Percentiles rank a stretch among this genome's conserved stretches.
Evolutionary conservation across 2,113 vertebrate species (phyloP).

Genomic region (Nothoprocta pentlandii): DNA sequence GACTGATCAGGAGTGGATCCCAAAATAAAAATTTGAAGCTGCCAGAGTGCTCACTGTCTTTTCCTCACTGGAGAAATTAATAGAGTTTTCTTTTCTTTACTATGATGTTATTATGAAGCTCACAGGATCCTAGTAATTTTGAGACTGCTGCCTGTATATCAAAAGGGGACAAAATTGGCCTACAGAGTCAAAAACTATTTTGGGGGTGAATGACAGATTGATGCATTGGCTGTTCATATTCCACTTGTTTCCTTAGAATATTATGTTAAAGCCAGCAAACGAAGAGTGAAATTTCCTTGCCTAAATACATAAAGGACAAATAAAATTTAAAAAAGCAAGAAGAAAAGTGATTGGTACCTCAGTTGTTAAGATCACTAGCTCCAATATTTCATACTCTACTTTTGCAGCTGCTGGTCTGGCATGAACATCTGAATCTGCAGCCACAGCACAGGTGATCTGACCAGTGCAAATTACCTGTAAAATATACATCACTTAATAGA

Average conservation of each 20-base stretch:
- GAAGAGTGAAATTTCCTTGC: background rate
- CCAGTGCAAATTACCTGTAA: conserved; percentile 80
- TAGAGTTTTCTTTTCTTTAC: background rate
- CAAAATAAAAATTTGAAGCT: background rate
- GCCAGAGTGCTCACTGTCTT: background rate
- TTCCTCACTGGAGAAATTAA: background rate
- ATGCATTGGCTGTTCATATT: background rate
- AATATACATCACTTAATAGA: background rate
- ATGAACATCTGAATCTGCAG: conserved; percentile 73
- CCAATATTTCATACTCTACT: conserved; percentile 75
- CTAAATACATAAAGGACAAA: background rate
- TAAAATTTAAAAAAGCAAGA: background rate
- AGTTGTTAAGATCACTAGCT: conserved; percentile 76
- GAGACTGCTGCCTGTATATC: background rate
- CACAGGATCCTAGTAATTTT: background rate
- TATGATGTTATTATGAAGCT: background rate
- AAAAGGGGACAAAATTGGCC: background rate
- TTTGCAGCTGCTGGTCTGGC: conserved; percentile 73
- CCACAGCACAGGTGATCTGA: conserved; percentile 80
- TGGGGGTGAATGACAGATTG: background rate
- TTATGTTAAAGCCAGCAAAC: background rate
- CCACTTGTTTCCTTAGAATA: background rate
- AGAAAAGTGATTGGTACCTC: conserved; percentile 56
- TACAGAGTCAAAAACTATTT: background rate
- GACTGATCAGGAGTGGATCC: background rate